phyloP scores from a whole-genome alignment of 1,140 invertebrate species.

The Papilio xuthus region DNA sequence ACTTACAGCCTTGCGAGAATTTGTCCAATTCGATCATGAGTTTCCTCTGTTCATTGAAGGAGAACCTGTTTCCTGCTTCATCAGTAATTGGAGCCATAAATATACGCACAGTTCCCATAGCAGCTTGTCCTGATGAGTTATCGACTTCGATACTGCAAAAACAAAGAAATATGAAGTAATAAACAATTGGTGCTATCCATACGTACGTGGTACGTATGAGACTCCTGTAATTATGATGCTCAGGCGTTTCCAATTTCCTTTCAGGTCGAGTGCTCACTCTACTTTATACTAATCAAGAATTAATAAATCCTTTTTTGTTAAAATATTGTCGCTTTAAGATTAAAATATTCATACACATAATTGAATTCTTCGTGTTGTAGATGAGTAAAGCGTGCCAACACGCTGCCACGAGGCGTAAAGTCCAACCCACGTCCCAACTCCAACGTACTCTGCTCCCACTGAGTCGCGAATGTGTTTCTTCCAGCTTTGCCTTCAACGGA shows the following conservation, averaged over 20 bases:
- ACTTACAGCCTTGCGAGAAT: constrained; percentile 77
- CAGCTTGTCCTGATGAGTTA: constrained; percentile 79
- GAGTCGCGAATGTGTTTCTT: constrained; percentile 84
- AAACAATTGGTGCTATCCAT: no score
- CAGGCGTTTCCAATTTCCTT: no score
- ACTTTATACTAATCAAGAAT: no score
- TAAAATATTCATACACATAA: constrained; percentile 75
- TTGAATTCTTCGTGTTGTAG: constrained; percentile 88
- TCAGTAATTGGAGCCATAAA: constrained; percentile 88
- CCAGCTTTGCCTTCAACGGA: constrained; percentile 78
- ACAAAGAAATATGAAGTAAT: no score
- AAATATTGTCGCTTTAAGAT: background rate
- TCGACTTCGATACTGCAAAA: constrained; percentile 83
- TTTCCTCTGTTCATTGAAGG: constrained; percentile 85
- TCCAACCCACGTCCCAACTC: constrained; percentile 90
- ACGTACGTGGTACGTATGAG: no score
- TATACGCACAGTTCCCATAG: constrained; percentile 88
- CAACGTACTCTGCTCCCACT: constrained; percentile 89
- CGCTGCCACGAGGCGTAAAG: constrained; percentile 86
- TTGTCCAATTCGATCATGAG: constrained; percentile 91
- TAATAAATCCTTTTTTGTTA: no score
- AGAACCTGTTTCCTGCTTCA: constrained; percentile 84
- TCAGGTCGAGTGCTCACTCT: no score
- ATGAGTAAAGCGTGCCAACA: constrained; percentile 88
- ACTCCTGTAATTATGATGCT: no score